These are phyloP conservation scores for Atrina japonica DNA, from an alignment of 2,888 invertebrate species.

Conservation along the genomic window DNA sequence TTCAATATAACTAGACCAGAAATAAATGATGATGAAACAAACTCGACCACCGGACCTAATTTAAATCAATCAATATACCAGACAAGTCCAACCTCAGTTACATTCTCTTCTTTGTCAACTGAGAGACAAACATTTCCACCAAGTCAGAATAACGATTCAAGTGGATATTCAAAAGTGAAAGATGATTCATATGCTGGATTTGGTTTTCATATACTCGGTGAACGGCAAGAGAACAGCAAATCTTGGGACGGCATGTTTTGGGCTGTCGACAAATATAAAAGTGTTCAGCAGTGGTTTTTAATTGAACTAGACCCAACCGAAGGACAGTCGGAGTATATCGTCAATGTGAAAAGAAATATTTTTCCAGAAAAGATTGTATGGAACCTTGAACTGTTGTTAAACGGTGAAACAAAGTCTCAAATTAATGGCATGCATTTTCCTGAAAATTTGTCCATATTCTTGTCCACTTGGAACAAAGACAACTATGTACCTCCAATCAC, in stretches of 20 bases:
- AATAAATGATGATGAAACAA: neutral
- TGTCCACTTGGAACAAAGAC: slow-evolving; percentile 29
- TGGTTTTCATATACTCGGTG: slow-evolving; percentile 32
- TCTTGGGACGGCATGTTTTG: slow-evolving; percentile 35
- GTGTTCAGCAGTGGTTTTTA: slow-evolving; percentile 22
- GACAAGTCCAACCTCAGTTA: too few relatives aligned
- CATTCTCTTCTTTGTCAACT: too few relatives aligned
- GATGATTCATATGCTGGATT: slow-evolving; percentile 24
- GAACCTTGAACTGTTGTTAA: slow-evolving; percentile 22
- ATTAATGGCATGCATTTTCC: slow-evolving; percentile 22
- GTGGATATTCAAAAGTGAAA: neutral
- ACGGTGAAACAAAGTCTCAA: slow-evolving; percentile 13
- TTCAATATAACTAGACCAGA: slow-evolving; percentile 33
- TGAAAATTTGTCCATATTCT: slow-evolving; percentile 4
- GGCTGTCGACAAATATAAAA: slow-evolving; percentile 24
- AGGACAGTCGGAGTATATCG: neutral
- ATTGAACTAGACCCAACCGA: slow-evolving; percentile 23
- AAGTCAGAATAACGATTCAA: neutral
- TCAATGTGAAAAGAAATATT: neutral
- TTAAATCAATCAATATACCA: too few relatives aligned
- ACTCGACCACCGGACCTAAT: too few relatives aligned
- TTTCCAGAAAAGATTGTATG: neutral
- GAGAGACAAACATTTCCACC: neutral
- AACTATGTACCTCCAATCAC: slow-evolving; percentile 28
- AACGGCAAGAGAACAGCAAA: slow-evolving; percentile 4